A percentile compares a stretch with the other conserved stretches of the same genome.
phyloP scores from a whole-genome alignment of 1,140 invertebrate species.

The Conus ventricosus region DNA sequence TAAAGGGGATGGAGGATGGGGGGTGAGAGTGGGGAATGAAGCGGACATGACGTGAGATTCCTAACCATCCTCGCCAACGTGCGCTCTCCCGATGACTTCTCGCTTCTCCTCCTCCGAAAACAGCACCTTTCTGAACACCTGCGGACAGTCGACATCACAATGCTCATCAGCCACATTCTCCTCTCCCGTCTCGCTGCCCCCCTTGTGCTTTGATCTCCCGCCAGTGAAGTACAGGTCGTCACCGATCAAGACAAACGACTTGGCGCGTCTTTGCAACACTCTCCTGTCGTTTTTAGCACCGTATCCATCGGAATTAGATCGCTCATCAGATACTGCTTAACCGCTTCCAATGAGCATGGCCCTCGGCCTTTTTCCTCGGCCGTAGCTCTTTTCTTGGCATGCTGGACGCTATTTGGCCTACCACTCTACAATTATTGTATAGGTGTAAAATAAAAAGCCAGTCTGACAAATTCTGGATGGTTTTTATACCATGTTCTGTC shows the following conservation, averaged over 20 bases:
- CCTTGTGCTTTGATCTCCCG: background rate
- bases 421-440: no score
- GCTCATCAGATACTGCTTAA: constrained; percentile 28
- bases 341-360: background rate
- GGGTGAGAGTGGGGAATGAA: no score
- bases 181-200: background rate
- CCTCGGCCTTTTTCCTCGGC: background rate
- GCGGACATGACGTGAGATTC: no score
- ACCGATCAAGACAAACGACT: constrained; percentile 31
- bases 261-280: constrained; percentile 30
- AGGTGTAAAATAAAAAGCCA: no score
- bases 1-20: background rate
- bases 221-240: constrained; percentile 33
- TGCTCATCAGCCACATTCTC: no score
- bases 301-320: constrained; percentile 17
- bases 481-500: background rate
- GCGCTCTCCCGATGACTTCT: background rate
- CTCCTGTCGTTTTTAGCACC: constrained; percentile 25
- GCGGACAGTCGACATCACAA: background rate
- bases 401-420: no score
- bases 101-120: constrained; percentile 13
- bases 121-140: constrained; percentile 18
- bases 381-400: background rate
- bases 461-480: no score
- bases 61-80: constrained; percentile 28